A percentile compares a stretch with the other conserved stretches of the same genome.
Conservation (phyloP, 2,797 vertebrate genomes). For the Coreius guichenoti region DNA sequence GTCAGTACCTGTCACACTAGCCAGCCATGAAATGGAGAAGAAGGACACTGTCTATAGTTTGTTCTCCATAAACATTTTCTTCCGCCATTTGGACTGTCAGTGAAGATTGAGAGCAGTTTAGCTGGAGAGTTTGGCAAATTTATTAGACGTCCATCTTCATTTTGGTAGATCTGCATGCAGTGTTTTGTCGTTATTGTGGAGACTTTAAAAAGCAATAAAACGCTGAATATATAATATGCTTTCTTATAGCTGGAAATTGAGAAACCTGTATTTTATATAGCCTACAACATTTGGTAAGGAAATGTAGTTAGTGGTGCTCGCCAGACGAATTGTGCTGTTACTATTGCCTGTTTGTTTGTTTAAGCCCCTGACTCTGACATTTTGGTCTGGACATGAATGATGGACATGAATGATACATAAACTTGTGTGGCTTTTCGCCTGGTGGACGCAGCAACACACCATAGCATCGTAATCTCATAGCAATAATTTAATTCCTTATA, state of each 20-base stretch:
- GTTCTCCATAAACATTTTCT: conserved; percentile 61
- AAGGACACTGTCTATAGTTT: conserved; percentile 68
- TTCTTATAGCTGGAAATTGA: not conserved
- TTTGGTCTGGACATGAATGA: not conserved
- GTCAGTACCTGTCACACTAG: conserved; percentile 73
- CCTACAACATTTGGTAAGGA: conserved; percentile 2
- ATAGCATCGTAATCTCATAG: not conserved
- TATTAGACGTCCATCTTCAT: conserved; percentile 67
- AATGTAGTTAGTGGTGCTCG: not conserved
- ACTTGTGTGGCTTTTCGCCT: not conserved
- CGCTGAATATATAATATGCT: conserved; percentile 51
- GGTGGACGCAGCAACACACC: not conserved
- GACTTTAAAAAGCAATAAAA: conserved; percentile 33
- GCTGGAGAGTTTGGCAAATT: conserved; percentile 52
- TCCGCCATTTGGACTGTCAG: conserved; percentile 62
- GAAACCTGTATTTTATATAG: conserved; percentile 3
- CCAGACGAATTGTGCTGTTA: not conserved
- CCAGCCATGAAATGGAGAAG: conserved; percentile 74
- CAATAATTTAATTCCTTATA: not conserved
- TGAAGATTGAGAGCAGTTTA: conserved; percentile 59
- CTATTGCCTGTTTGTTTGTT: not conserved
- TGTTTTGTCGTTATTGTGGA: conserved; percentile 49
- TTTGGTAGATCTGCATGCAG: conserved; percentile 46
- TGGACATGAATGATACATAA: not conserved
- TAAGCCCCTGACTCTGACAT: not conserved